phyloP scores from a whole-genome alignment of 2,797 vertebrate genomes.

The Acanthis flammea region DNA sequence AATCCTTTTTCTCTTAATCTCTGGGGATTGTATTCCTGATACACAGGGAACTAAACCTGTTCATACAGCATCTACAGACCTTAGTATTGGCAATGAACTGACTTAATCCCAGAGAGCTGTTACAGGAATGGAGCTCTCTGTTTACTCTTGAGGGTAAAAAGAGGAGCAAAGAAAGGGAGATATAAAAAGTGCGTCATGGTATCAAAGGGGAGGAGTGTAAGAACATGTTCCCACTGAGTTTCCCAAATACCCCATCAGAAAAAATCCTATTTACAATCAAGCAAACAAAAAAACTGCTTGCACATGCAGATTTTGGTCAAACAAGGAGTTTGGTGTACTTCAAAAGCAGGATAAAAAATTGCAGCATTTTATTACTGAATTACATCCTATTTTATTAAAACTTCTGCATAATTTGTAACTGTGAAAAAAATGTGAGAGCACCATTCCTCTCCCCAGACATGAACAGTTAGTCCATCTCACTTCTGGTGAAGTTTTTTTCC shows the following conservation, averaged over 20 bases:
- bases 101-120: not conserved
- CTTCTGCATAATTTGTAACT: not conserved
- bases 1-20: not conserved
- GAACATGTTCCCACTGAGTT: not conserved
- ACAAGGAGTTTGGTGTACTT: not conserved
- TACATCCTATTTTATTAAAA: not conserved
- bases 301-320: not conserved
- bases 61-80: not conserved
- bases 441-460: accelerated
- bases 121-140: not conserved
- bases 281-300: not conserved
- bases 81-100: not conserved
- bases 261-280: not conserved
- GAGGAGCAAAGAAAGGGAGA: not conserved
- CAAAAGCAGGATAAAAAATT: not conserved
- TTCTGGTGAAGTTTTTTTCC: not conserved
- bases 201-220: not conserved
- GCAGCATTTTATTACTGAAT: not conserved
- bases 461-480: not conserved
- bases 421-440: not conserved
- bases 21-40: not conserved
- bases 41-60: not conserved
- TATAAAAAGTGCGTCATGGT: not conserved
- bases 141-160: not conserved
- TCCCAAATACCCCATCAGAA: not conserved